Evolutionary conservation across 2,113 vertebrate species (phyloP).

Genomic region (Corydoras sp.): DNA sequence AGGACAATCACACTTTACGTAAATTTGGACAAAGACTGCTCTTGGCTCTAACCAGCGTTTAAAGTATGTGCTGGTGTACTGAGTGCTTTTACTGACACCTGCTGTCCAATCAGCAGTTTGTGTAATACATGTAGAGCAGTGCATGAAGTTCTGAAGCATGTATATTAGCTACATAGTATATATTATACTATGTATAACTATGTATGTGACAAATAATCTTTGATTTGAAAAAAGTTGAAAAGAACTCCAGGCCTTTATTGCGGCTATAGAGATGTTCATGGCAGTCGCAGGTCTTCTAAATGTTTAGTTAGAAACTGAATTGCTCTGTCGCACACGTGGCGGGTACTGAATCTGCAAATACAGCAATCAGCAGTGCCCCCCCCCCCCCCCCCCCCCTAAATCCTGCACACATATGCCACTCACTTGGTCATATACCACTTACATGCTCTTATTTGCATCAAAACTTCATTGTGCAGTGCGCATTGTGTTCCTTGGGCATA

Average conservation of each 20-base stretch:
- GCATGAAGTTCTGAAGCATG: too few relatives aligned
- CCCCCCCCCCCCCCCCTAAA: not conserved
- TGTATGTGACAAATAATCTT: too few relatives aligned
- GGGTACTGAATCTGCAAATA: conserved; percentile 8
- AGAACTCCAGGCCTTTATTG: too few relatives aligned
- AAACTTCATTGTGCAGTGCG: conserved; percentile 9
- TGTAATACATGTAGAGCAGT: not conserved
- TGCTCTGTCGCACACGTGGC: conserved; percentile 27
- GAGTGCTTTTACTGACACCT: conserved; percentile 43
- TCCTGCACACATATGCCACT: not conserved
- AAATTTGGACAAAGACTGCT: not conserved
- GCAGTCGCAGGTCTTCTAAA: not conserved
- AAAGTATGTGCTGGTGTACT: not conserved
- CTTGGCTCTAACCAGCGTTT: not conserved
- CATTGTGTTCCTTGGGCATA: conserved; percentile 15
- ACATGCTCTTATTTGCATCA: conserved; percentile 35
- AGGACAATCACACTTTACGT: conserved; percentile 11
- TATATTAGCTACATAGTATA: too few relatives aligned
- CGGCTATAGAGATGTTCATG: too few relatives aligned
- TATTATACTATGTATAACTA: too few relatives aligned
- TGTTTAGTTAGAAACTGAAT: conserved; percentile 31
- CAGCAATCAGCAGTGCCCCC: not conserved
- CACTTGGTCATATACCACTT: not conserved
- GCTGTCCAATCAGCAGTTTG: conserved; percentile 20
- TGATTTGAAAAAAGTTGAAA: too few relatives aligned